These are phyloP conservation scores for Anoplolepis gracilipes DNA, from an alignment of 1,140 invertebrate genomes.

Conservation along the genomic window DNA sequence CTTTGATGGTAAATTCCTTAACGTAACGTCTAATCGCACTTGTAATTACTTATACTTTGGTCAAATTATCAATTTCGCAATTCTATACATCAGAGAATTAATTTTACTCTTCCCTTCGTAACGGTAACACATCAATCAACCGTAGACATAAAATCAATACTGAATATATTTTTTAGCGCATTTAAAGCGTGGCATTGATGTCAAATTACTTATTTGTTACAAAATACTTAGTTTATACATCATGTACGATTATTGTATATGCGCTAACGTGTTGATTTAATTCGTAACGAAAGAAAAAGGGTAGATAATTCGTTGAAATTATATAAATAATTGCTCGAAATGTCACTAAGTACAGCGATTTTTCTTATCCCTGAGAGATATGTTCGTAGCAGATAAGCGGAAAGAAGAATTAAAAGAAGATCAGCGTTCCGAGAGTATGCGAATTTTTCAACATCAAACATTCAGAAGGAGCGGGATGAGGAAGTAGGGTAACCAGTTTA, in stretches of 20 bases:
- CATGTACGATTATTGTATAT: background rate
- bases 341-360: constrained; percentile 48
- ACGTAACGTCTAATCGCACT: background rate
- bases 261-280: background rate
- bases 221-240: background rate
- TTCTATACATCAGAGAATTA: background rate
- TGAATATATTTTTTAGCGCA: background rate
- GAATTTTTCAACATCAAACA: constrained; percentile 69
- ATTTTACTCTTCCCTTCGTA: background rate
- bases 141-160: background rate
- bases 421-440: constrained; percentile 49
- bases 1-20: constrained; percentile 58
- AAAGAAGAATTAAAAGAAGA: constrained; percentile 58
- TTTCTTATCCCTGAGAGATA: constrained; percentile 48
- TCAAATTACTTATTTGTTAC: background rate
- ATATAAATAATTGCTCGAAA: constrained; percentile 31
- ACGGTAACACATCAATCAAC: background rate
- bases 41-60: background rate
- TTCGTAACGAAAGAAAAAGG: background rate
- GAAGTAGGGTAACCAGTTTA: constrained; percentile 66
- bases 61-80: background rate
- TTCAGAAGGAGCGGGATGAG: constrained; percentile 50
- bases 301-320: background rate
- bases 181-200: background rate
- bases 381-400: constrained; percentile 41